A percentile compares a stretch with the other conserved stretches of the same genome.
Conservation (phyloP, 2,888 invertebrate genomes). For the Leptothorax acervorum region DNA sequence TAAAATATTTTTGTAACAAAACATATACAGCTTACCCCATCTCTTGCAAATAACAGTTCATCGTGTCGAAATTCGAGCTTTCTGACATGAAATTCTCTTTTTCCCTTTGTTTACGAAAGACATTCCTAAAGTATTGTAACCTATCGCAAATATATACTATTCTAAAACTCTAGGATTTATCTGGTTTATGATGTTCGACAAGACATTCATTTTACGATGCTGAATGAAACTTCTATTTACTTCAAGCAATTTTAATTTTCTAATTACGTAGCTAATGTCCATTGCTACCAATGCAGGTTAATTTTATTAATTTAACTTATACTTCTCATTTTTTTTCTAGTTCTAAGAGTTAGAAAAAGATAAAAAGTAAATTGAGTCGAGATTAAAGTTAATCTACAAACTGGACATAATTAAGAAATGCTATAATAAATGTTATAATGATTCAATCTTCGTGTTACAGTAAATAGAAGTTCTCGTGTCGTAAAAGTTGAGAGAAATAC, state of each 20-base stretch:
- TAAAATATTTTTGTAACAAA: not conserved
- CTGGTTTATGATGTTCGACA: not conserved
- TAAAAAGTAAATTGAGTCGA: too few relatives aligned
- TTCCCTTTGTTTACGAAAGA: not conserved
- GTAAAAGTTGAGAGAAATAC: not conserved
- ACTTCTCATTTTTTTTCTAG: too few relatives aligned
- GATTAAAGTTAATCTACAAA: too few relatives aligned
- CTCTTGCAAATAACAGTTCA: not conserved
- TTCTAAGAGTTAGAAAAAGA: too few relatives aligned
- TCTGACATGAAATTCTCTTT: not conserved
- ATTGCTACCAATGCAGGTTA: too few relatives aligned
- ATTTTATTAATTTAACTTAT: too few relatives aligned
- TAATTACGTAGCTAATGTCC: not conserved
- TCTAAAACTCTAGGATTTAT: not conserved
- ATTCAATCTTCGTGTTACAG: not conserved
- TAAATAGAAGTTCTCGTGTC: not conserved
- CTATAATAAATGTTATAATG: not conserved
- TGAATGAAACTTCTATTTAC: not conserved
- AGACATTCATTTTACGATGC: not conserved
- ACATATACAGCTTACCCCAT: not conserved
- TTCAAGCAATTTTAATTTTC: not conserved
- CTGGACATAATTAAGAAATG: not conserved
- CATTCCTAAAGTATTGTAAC: not conserved
- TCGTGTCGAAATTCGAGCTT: not conserved
- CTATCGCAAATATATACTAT: not conserved